phyloP scores from a whole-genome alignment of 2,797 vertebrate genomes.

The Hafferia zeledoni region DNA sequence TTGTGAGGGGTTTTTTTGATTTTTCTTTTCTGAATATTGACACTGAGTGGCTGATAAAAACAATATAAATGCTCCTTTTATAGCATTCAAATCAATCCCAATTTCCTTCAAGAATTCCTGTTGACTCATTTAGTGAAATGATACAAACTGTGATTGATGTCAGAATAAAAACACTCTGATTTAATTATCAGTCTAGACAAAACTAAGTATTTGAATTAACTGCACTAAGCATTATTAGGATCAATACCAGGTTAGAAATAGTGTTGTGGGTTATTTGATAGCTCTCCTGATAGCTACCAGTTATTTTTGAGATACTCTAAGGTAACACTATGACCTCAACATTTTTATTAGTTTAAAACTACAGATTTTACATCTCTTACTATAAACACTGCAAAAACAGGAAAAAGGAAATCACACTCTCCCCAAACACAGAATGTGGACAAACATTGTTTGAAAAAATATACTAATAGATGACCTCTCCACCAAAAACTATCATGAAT shows the following conservation, averaged over 20 bases:
- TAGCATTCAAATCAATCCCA: background rate
- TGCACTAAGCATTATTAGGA: background rate
- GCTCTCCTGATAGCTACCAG: background rate
- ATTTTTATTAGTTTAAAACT: background rate
- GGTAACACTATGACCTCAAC: background rate
- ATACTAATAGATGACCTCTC: background rate
- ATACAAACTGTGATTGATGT: background rate
- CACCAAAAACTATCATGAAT: background rate
- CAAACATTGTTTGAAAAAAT: background rate
- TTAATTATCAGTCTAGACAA: background rate
- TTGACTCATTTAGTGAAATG: background rate
- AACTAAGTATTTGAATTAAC: background rate
- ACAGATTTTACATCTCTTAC: background rate
- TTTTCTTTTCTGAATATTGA: background rate
- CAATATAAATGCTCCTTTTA: background rate
- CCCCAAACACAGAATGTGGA: background rate
- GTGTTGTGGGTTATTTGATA: background rate
- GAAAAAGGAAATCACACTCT: background rate
- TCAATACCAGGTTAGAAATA: background rate
- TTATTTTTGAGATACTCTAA: background rate
- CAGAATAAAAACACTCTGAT: background rate
- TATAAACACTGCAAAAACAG: background rate
- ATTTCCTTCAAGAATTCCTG: background rate
- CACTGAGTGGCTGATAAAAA: background rate
- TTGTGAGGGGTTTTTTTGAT: background rate